Conservation (phyloP, 2,888 invertebrate species). For the Therioaphis trifolii region DNA sequence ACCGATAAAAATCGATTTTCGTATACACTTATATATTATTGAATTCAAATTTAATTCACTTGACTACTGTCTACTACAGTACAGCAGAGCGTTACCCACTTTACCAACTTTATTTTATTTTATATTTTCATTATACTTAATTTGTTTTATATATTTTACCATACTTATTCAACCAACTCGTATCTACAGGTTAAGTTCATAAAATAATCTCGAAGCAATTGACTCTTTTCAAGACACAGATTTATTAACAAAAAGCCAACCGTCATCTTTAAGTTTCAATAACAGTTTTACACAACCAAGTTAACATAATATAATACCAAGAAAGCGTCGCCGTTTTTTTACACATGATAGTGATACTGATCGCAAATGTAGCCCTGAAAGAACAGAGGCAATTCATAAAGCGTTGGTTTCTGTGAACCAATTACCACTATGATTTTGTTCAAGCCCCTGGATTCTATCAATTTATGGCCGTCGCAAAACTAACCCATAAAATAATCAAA, state of each 20-base stretch:
- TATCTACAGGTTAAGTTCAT: constrained; percentile 1
- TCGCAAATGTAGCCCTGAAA: not conserved
- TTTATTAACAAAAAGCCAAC: constrained; percentile 5
- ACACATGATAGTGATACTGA: constrained; percentile 2
- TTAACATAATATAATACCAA: constrained; percentile 5
- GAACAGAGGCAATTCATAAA: constrained; percentile 15
- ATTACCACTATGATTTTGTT: constrained; percentile 13
- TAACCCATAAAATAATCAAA: not conserved
- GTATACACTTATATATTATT: too few species aligned
- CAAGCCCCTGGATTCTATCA: not conserved
- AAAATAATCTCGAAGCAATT: not conserved
- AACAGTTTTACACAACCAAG: constrained; percentile 7
- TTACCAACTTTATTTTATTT: too few species aligned
- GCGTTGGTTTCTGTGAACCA: not conserved
- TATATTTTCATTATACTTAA: too few species aligned
- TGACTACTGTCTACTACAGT: too few species aligned
- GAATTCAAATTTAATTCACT: too few species aligned
- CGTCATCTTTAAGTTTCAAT: constrained; percentile 13
- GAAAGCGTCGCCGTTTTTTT: constrained; percentile 5
- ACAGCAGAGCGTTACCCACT: too few species aligned
- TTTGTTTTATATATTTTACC: too few species aligned
- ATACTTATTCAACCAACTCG: too few species aligned
- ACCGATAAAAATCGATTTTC: too few species aligned
- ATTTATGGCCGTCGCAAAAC: too few species aligned
- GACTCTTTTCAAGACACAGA: constrained; percentile 12